Conservation (phyloP, 92 coral and sea anemone genomes). For the Porites rus region DNA sequence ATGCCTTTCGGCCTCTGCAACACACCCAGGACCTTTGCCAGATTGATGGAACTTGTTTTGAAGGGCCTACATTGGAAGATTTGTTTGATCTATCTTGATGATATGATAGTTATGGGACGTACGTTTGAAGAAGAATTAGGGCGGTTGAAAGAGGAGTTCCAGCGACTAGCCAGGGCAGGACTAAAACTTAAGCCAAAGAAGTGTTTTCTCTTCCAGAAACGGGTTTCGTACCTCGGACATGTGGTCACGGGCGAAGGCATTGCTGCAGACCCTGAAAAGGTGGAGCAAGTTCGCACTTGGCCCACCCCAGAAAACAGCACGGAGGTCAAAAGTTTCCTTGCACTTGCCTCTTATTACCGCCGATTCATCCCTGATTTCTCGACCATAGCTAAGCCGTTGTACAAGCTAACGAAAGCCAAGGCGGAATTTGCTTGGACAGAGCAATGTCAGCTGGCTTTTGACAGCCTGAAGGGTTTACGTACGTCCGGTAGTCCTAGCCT, state of each 20-base stretch:
- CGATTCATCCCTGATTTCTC: slow-evolving; percentile 51
- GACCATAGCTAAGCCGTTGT: slow-evolving; percentile 49
- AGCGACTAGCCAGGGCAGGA: background rate
- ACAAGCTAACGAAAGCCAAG: slow-evolving; percentile 56
- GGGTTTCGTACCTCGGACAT: slow-evolving; percentile 43
- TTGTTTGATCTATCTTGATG: slow-evolving; percentile 47
- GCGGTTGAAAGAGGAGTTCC: too few relatives aligned
- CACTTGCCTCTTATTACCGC: background rate
- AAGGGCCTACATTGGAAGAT: too few relatives aligned
- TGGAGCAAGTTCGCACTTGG: slow-evolving; percentile 41
- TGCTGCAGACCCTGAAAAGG: slow-evolving; percentile 31
- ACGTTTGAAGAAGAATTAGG: background rate
- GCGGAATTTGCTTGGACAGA: slow-evolving; percentile 18
- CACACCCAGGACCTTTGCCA: too few relatives aligned
- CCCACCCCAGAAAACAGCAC: slow-evolving; percentile 23
- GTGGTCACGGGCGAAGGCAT: slow-evolving; percentile 55
- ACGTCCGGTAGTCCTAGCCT: slow-evolving; percentile 46
- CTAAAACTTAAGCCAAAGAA: slow-evolving; percentile 59
- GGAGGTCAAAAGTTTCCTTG: slow-evolving; percentile 36
- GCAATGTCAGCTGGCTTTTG: slow-evolving; percentile 52
- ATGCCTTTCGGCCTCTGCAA: too few relatives aligned
- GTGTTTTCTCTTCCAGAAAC: slow-evolving; percentile 1
- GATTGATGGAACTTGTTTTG: too few relatives aligned
- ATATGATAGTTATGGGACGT: slow-evolving; percentile 39
- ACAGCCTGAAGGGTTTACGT: slow-evolving; percentile 42